Conservation (phyloP, 2,888 invertebrate species). For the Meteorus colon region DNA sequence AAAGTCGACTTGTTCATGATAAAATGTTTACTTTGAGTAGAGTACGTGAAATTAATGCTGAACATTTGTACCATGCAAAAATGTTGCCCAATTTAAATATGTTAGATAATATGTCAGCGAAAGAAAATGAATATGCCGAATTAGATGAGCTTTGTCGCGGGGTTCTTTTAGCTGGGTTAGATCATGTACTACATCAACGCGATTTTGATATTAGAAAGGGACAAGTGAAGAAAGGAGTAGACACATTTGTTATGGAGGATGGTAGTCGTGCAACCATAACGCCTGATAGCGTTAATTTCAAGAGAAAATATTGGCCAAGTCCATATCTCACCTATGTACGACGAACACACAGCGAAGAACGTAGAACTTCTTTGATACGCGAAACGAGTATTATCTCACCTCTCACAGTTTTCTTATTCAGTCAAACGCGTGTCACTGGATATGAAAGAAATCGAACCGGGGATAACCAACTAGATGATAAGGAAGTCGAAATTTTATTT, state of each 20-base stretch:
- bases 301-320: constrained; percentile 72
- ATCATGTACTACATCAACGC: constrained; percentile 75
- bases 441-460: constrained; percentile 53
- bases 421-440: constrained; percentile 56
- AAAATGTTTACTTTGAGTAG: constrained; percentile 76
- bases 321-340: constrained; percentile 77
- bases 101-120: constrained; percentile 59
- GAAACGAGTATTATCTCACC: constrained; percentile 78
- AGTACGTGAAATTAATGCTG: constrained; percentile 75
- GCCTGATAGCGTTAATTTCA: constrained; percentile 80
- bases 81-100: constrained; percentile 62
- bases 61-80: constrained; percentile 75
- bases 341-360: constrained; percentile 76
- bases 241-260: constrained; percentile 74
- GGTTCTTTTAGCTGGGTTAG: constrained; percentile 77
- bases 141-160: constrained; percentile 78
- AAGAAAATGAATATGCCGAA: constrained; percentile 74
- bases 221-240: constrained; percentile 73
- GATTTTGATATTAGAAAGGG: constrained; percentile 76
- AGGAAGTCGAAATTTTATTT: constrained; percentile 60
- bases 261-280: constrained; percentile 77
- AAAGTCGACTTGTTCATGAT: constrained; percentile 74
- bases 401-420: constrained; percentile 77
- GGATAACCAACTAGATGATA: constrained; percentile 18
- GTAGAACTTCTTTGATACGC: constrained; percentile 76